Percentiles rank a stretch among this genome's conserved stretches.
Evolutionary conservation across 92 coral and sea anemone species (phyloP).

Genomic region (Isaurus tuberculatus): DNA sequence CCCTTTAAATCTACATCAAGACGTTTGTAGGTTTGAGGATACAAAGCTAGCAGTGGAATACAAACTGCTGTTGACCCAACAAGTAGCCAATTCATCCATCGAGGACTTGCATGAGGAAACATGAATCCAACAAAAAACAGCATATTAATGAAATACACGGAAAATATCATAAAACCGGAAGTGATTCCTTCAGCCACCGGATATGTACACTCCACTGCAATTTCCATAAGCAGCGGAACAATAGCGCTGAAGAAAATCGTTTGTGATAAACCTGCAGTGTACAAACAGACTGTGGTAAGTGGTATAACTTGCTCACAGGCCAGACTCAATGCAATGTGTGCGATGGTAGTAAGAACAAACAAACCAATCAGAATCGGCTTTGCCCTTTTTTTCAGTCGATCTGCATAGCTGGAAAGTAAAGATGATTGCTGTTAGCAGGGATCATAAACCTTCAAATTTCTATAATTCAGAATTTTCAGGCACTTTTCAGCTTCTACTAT

Average conservation of each 20-base stretch:
- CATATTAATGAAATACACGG: constrained; percentile 81
- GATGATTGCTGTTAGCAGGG: neutral
- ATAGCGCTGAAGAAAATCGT: constrained; percentile 82
- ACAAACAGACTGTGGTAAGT: constrained; percentile 71
- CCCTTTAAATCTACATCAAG: constrained; percentile 77
- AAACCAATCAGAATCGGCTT: constrained; percentile 77
- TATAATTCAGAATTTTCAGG: neutral
- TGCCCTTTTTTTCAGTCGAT: constrained; percentile 82
- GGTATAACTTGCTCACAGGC: constrained; percentile 89
- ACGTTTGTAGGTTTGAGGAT: constrained; percentile 75
- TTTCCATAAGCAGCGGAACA: constrained; percentile 84
- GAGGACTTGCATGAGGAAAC: constrained; percentile 94
- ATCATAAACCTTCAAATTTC: neutral
- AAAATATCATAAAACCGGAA: constrained; percentile 84
- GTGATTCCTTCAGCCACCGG: constrained; percentile 99
- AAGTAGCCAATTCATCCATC: constrained; percentile 97
- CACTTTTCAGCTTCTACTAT: neutral
- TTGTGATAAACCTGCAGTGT: constrained; percentile 73
- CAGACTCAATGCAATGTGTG: constrained; percentile 79
- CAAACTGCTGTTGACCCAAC: constrained; percentile 82
- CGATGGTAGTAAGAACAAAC: constrained; percentile 70
- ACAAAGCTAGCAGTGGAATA: constrained; percentile 77
- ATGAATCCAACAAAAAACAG: constrained; percentile 88
- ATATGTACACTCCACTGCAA: constrained; percentile 92
- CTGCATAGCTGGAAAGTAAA: constrained; percentile 79